Evolutionary conservation across 2,888 invertebrate genomes (phyloP), one percentile per base, ranked within the genome.

Genomic region (Tipula helvola): DNA sequence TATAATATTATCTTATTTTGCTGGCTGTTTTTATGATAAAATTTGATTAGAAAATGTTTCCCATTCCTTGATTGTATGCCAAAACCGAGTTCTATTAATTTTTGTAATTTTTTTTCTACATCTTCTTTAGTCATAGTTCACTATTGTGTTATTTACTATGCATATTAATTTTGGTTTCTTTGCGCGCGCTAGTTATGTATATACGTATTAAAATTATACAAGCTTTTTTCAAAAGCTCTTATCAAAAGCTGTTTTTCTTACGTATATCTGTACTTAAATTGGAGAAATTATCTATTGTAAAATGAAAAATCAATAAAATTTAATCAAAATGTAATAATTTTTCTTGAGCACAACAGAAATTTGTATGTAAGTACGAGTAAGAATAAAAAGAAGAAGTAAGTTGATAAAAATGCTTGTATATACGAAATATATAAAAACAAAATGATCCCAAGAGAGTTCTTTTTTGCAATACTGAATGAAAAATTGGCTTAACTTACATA

Each of bases 291-390:
- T 71, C 28, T 71, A 71, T 71, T 71, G 4, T 71, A 71, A 71
- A 71, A 71, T 71, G 71, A 71, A 71, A 71, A 71, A 71, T 71
- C 71, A 71, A 71, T 71, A 71, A 71, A 71, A 71, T 71, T 71
- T 71, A 71, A 71, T 71, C 71, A 71, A 71, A 71, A 71, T 28
- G 28, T 71, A 71, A 71, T 71, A 18, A 71, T 71, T 71, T 71
- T 71, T 28, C 71, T 71, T 10, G 28, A 71, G 71, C 28, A 71
- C 71, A 71, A 28, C 10, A 7, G 18, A 71, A 71, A 10, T 71
- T 10, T 71, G 71, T 71, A 28, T 18, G n/a, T n/a, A n/a, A n/a
- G n/a, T n/a, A n/a, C n/a, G n/a, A n/a, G n/a, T n/a, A n/a, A 52
- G 16, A 7, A 10, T 28, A 52, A 52, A 12, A 57, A 5, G 57